phyloP scores from a whole-genome alignment of 1,140 invertebrate genomes.

The Leptestheria dahalacensis region DNA sequence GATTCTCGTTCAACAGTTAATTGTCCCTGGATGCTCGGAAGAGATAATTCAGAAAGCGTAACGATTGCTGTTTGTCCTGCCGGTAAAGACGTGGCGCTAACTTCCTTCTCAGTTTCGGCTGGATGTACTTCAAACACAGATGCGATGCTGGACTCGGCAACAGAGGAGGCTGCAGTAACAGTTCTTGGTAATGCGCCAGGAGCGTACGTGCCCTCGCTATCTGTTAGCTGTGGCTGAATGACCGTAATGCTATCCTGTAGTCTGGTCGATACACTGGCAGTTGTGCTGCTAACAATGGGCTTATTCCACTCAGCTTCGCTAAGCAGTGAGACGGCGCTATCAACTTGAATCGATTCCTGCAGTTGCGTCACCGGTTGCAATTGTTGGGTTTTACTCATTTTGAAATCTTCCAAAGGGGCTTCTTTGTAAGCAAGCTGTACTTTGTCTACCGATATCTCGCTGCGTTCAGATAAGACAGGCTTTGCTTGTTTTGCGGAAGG shows the following conservation, averaged over 20 bases:
- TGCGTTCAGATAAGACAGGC: neutral
- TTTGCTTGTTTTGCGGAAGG: neutral
- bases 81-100: no score
- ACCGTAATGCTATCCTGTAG: neutral
- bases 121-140: no score
- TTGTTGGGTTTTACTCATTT: neutral
- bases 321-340: neutral
- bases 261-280: neutral
- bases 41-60: neutral
- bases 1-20: neutral
- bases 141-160: neutral
- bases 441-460: slow-evolving; percentile 5
- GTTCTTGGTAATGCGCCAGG: neutral
- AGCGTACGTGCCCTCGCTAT: neutral
- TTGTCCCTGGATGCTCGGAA: neutral
- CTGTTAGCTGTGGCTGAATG: neutral
- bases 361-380: neutral
- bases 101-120: no score
- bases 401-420: slow-evolving; percentile 9
- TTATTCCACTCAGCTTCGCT: neutral
- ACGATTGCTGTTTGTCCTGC: neutral
- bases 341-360: neutral
- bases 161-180: neutral
- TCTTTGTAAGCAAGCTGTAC: slow-evolving; percentile 10
- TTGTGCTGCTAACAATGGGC: neutral